Conservation (phyloP, 2,888 invertebrate species). For the Eupithecia subfuscata region DNA sequence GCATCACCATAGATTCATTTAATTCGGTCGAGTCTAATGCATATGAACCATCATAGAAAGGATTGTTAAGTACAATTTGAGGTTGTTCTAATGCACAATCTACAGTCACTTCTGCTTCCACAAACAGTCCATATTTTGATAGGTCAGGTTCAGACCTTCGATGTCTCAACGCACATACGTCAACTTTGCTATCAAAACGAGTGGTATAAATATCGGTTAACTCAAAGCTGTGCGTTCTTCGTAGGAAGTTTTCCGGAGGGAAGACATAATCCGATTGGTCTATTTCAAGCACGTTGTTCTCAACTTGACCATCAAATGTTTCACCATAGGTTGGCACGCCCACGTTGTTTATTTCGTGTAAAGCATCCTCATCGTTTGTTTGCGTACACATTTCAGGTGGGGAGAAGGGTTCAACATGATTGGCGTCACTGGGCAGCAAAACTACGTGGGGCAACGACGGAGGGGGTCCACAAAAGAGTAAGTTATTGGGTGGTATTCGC, state of each 20-base stretch:
- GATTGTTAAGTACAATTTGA: conserved; percentile 78
- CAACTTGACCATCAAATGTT: conserved; percentile 60
- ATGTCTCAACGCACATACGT: conserved; percentile 58
- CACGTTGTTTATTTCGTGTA: conserved; percentile 80
- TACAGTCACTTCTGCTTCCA: conserved; percentile 72
- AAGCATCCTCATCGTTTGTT: conserved; percentile 67
- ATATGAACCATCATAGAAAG: conserved; percentile 78
- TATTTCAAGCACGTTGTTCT: conserved; percentile 56
- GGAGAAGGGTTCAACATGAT: conserved; percentile 52
- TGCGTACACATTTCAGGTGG: conserved; percentile 57
- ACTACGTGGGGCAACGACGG: conserved; percentile 79
- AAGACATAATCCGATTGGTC: conserved; percentile 56
- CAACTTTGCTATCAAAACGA: conserved; percentile 59
- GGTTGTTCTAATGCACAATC: conserved; percentile 66
- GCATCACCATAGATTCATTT: conserved; percentile 67
- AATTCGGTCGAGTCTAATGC: conserved; percentile 66
- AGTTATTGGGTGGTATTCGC: conserved; percentile 79
- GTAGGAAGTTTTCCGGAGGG: conserved; percentile 60
- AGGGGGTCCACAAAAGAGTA: conserved; percentile 79
- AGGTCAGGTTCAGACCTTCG: conserved; percentile 78
- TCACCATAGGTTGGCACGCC: conserved; percentile 73
- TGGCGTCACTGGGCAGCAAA: conserved; percentile 75
- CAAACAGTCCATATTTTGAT: conserved; percentile 72
- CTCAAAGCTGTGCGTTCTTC: conserved; percentile 78
- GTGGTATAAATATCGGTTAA: conserved; percentile 70